phyloP scores from a whole-genome alignment of 1,140 invertebrate genomes.

The Solenopsis invicta region DNA sequence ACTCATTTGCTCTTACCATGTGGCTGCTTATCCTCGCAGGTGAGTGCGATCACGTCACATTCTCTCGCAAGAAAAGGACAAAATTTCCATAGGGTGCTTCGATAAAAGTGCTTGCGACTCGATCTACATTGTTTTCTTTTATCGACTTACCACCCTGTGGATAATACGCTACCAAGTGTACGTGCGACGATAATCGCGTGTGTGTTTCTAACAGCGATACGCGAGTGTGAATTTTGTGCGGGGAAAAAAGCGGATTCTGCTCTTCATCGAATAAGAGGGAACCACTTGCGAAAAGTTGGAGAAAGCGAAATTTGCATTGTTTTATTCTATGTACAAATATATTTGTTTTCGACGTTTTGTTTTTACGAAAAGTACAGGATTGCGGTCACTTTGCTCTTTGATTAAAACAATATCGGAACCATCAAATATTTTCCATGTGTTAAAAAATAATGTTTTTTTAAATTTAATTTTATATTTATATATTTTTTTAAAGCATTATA shows the following conservation, averaged over 20 bases:
- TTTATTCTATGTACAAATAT: background rate
- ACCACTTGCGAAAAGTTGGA: background rate
- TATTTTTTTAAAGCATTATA: background rate
- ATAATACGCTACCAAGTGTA: constrained; percentile 1
- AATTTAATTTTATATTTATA: background rate
- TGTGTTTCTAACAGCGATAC: constrained; percentile 12
- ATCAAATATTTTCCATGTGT: background rate
- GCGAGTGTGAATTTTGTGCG: constrained; percentile 26
- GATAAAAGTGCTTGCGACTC: constrained; percentile 13
- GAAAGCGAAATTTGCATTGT: background rate
- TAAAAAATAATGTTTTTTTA: background rate
- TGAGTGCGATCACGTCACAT: constrained; percentile 77
- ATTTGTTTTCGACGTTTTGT: background rate
- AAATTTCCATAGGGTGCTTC: constrained; percentile 2
- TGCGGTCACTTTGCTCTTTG: background rate
- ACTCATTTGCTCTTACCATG: constrained; percentile 84
- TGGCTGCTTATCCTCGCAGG: constrained; percentile 85
- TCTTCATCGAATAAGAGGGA: background rate
- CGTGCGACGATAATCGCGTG: constrained; percentile 32
- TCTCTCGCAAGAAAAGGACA: constrained; percentile 51
- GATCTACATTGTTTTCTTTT: background rate
- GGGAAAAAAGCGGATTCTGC: background rate
- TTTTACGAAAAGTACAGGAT: background rate
- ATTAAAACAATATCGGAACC: background rate
- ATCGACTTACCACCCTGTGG: background rate